A percentile compares a stretch with the other conserved stretches of the same genome.
Evolutionary conservation across 2,888 invertebrate species (phyloP).

Genomic region (Harpalus rufipes): DNA sequence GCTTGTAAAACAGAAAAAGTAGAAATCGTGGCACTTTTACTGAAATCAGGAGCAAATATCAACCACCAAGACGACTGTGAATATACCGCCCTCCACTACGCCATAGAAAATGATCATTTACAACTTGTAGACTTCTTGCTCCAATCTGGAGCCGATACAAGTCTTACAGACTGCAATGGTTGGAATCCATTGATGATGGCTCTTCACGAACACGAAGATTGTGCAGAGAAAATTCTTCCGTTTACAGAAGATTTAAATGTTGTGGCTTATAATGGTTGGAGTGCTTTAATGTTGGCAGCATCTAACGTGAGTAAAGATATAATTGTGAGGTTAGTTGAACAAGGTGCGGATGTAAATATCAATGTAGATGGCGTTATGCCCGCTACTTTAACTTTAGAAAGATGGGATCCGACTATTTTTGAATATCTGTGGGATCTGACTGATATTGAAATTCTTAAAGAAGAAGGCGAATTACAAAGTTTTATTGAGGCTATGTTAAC

Average conservation of each 20-base stretch:
- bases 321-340: slow-evolving; percentile 17
- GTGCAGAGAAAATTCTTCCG: too few species aligned
- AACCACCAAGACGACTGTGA: slow-evolving; percentile 39
- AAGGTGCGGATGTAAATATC: slow-evolving; percentile 51
- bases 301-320: slow-evolving; percentile 26
- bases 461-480: slow-evolving; percentile 23
- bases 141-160: slow-evolving; percentile 25
- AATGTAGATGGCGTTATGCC: slow-evolving; percentile 48
- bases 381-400: slow-evolving; percentile 32
- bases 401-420: slow-evolving; percentile 18
- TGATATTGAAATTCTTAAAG: slow-evolving; percentile 11
- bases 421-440: slow-evolving; percentile 49
- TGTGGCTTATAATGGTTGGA: slow-evolving; percentile 53
- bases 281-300: slow-evolving; percentile 49
- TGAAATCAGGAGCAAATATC: slow-evolving; percentile 44
- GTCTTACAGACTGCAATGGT: slow-evolving; percentile 29
- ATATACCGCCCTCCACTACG: slow-evolving; percentile 46
- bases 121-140: slow-evolving; percentile 32
- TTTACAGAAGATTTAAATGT: too few species aligned
- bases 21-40: slow-evolving; percentile 32
- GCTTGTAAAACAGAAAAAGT: slow-evolving; percentile 44
- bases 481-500: slow-evolving; percentile 21
- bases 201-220: too few species aligned
- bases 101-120: slow-evolving; percentile 54
- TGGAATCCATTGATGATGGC: slow-evolving; percentile 54